These are phyloP conservation scores for Pseudorhiza aurosa DNA, from an alignment of 30 jellyfish, hydroid and myxozoan genomes.

Conservation along the genomic window DNA sequence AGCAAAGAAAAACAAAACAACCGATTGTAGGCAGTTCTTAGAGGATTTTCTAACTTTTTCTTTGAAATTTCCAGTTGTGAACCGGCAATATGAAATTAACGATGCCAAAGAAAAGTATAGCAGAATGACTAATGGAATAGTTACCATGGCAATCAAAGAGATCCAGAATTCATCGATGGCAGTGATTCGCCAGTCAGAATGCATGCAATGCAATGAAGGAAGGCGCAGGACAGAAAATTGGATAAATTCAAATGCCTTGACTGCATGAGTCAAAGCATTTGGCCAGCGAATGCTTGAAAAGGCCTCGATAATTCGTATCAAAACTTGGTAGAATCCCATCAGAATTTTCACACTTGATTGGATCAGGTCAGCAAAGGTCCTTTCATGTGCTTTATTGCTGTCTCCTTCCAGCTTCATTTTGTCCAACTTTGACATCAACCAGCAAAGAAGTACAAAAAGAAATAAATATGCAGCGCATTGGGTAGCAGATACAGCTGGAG, in stretches of 20 bases:
- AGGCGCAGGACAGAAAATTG: conserved; percentile 19
- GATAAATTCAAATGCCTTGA: conserved; percentile 6
- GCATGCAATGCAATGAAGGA: conserved; percentile 38
- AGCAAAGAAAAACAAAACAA: conserved; percentile 53
- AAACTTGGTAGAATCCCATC: conserved; percentile 49
- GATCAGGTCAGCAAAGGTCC: conserved; percentile 56
- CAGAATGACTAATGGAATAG: conserved; percentile 12
- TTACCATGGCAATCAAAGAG: conserved; percentile 18
- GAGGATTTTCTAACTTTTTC: background rate
- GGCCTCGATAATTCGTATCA: conserved; percentile 6
- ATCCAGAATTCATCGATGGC: conserved; percentile 32
- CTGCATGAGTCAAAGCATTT: conserved; percentile 1
- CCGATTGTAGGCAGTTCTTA: conserved; percentile 19
- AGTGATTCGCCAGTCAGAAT: conserved; percentile 5
- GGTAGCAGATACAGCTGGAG: conserved; percentile 1
- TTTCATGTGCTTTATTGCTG: background rate
- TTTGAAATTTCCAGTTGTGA: background rate
- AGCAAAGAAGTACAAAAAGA: conserved; percentile 19
- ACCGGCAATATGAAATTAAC: background rate
- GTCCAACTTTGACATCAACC: conserved; percentile 9
- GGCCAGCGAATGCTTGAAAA: conserved; percentile 54
- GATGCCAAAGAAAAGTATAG: background rate
- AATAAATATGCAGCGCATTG: background rate
- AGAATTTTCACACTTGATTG: conserved; percentile 49
- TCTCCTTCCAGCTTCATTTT: background rate